A percentile compares a stretch with the other conserved stretches of the same genome.
These are phyloP conservation scores for Lordiphosa clarofinis DNA, from an alignment of 1,140 invertebrate genomes.

Conservation along the genomic window DNA sequence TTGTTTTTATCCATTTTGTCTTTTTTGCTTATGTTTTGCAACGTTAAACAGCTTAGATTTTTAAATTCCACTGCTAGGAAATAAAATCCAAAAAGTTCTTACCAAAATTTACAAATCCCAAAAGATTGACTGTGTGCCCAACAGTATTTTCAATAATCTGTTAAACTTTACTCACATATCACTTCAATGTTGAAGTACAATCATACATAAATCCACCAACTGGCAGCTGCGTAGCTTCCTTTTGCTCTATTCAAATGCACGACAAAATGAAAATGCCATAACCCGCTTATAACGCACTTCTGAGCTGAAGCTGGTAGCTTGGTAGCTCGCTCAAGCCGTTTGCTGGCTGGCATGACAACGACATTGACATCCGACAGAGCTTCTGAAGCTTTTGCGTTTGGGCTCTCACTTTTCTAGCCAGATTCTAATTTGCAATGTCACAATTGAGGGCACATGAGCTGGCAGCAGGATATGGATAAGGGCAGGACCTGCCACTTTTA, in stretches of 20 bases:
- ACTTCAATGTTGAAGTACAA: no score
- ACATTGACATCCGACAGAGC: slow-evolving; percentile 1
- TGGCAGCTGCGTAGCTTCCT: neutral
- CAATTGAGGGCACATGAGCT: slow-evolving; percentile 19
- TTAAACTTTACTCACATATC: no score
- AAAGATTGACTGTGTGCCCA: no score
- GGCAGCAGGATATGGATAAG: neutral
- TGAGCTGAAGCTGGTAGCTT: slow-evolving; percentile 14
- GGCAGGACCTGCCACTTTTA: slow-evolving; percentile 5
- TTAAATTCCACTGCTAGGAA: no score
- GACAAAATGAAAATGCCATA: slow-evolving; percentile 54
- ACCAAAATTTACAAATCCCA: no score
- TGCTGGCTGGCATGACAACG: slow-evolving; percentile 35
- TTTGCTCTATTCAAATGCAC: slow-evolving; percentile 11
- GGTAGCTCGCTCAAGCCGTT: slow-evolving; percentile 1
- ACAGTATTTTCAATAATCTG: no score
- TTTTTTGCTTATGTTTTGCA: no score
- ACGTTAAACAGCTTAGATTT: no score
- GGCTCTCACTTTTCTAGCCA: neutral
- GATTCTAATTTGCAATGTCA: slow-evolving; percentile 51
- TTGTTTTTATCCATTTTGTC: no score
- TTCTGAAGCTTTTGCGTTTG: no score
- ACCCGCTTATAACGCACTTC: slow-evolving; percentile 62
- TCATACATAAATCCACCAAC: no score
- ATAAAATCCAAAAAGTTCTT: no score